Evolutionary conservation across 2,797 vertebrate species (phyloP), one percentile per base, ranked within the genome.

Genomic region (Nannoperca obscura): DNA sequence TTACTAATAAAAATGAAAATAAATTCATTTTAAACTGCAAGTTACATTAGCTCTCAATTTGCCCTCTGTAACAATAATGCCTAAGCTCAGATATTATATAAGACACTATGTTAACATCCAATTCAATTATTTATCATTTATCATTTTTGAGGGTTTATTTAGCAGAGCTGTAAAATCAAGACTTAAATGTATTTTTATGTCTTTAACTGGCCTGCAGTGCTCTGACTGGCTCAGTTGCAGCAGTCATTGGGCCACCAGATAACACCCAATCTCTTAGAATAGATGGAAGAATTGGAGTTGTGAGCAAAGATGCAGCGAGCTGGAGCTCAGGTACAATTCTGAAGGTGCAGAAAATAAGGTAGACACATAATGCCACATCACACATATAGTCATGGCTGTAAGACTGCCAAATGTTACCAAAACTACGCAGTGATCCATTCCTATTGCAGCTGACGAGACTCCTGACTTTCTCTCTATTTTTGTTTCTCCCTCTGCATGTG

Each of bases 401-500:
- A n/a, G 32, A 58, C 32, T 34, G 32, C 47, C 24, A 44, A 44
- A 44, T 44, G 14, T 17, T 44, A 7, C 42, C 42, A 12, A 32
- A 40, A 40, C 13, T 4, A 11, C 5, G 7, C 24, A 12, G 34
- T 52, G 22, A 50, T 22, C 46, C 17, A 20, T 3, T 47, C n/a
- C n/a, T 24, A 3, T 52, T 52, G n/a, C n/a, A 52, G 49, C 49
- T 52, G 11, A 27, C 27, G 61, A 49, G 19, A 24, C 30, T 59
- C 14, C n/a, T 50, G n/a, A 27, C 22, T 19, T 22, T 52, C 5
- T n/a, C 42, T 19, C 55, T 32, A 11, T 49, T 30, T 12, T 12
- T 22, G 32, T 71, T 34, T 67, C 53, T 38, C 20, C 6, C 30
- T 46, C 70, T 62, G 49, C 32, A 67, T 34, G 44, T 63, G 22